phyloP scores from a whole-genome alignment of 2,888 invertebrate genomes.

The Mythimna lalbum region DNA sequence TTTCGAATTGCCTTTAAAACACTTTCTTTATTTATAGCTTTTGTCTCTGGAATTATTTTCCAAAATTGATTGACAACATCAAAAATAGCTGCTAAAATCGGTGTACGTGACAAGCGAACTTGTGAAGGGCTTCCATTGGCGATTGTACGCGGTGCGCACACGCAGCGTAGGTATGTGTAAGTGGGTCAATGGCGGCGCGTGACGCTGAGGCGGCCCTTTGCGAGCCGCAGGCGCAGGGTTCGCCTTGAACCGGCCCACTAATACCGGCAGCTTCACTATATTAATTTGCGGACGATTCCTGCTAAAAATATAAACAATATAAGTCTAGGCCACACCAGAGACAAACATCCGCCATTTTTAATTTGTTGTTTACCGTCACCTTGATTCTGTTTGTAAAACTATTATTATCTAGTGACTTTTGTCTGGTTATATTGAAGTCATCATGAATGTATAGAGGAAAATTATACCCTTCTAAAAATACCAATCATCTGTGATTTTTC shows the following conservation, averaged over 20 bases:
- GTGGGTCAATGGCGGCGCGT: conserved; percentile 90
- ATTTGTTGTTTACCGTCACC: conserved; percentile 29
- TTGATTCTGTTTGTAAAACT: conserved; percentile 18
- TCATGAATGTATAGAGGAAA: conserved; percentile 1
- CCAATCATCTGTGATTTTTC: conserved; percentile 6
- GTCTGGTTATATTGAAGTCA: conserved; percentile 9
- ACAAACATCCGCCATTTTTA: conserved; percentile 50
- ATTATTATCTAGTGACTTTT: conserved; percentile 23
- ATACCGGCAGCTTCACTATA: conserved; percentile 79
- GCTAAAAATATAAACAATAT: conserved; percentile 79
- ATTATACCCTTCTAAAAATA: conserved; percentile 5
- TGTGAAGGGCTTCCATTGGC: conserved; percentile 81
- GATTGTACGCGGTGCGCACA: conserved; percentile 84
- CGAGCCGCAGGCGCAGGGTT: conserved; percentile 84
- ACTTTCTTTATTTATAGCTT: background rate
- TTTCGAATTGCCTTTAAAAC: conserved; percentile 3
- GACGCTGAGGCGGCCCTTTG: conserved; percentile 89
- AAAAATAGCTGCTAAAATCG: conserved; percentile 27
- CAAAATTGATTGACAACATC: background rate
- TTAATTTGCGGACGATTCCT: conserved; percentile 85
- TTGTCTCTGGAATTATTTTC: background rate
- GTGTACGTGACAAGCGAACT: conserved; percentile 79
- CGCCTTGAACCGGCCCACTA: conserved; percentile 87
- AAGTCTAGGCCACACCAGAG: conserved; percentile 57
- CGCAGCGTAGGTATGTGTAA: conserved; percentile 81